Base-by-base conservation (phyloP, 1,140 invertebrate species). In the Aphelinus certus region DNA sequence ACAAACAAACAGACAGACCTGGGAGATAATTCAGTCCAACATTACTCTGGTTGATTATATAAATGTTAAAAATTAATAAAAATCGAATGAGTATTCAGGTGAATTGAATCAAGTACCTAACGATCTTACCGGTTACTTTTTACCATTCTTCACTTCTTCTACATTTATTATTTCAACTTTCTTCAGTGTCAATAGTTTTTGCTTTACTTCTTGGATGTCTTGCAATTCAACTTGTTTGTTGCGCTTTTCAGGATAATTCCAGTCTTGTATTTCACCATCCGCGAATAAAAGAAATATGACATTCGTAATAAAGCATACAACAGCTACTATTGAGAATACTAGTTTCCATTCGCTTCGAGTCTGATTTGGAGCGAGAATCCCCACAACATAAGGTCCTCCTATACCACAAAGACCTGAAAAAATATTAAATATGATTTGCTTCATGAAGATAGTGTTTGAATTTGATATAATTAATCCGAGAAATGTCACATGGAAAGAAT, bases 311-410 rank as follows among this genome's bases (percentile, higher is more conserved):
- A 91, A 85, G 77, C 94, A 94, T 0, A 95, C 90, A 0, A 84
- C 92, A 58, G 94, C 89, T 1, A 93, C 90, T 72, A 96, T 93
- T 92, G 94, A 96, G 82, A 96, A 96, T 1, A 96, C 94, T 3
- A 90, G 83, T 75, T 93, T 89, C 95, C 95, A 97, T 87, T 95
- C 91, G 6, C 89, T 86, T 42, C 93, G 79, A 3, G 91, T 91
- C 81, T 92, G 91, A 85, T 94, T 90, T 80, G 91, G 90, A 64
- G 93, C 94, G 74, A 96, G 88, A 7, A 92, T 87, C n/a, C 94
- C 94, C 48, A 94, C 92, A n/a, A 95, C 84, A 81, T 91, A 92
- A 0, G 95, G 95, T 43, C 90, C 91, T 63, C 92, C 87, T 78
- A 93, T 92, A 66, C 93, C 92, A 51, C 92, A 90, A 49, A 95